A percentile compares a stretch with the other conserved stretches of the same genome.
phyloP scores from a whole-genome alignment of 1,140 invertebrate genomes.

The Drosophila prosaltans region DNA sequence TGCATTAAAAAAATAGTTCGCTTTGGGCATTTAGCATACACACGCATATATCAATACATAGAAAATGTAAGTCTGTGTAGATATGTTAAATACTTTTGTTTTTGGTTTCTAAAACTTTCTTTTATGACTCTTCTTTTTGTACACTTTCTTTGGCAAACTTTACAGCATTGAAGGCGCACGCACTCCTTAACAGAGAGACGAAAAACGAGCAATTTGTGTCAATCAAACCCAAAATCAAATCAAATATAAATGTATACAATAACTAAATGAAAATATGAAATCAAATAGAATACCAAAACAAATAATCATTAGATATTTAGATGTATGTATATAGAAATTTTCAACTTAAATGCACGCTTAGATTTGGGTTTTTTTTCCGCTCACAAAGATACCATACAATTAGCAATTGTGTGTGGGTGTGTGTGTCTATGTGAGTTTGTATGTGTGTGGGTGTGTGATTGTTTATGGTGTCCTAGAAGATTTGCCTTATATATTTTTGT shows the following conservation, averaged over 20 bases:
- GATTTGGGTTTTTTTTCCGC: slow-evolving; percentile 46
- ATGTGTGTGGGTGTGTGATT: slow-evolving; percentile 34
- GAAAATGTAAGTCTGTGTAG: background rate
- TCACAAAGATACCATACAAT: slow-evolving; percentile 68
- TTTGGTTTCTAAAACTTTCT: slow-evolving; percentile 27
- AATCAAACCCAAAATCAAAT: slow-evolving; percentile 64
- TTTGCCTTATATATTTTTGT: slow-evolving; percentile 24
- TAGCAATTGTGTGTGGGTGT: slow-evolving; percentile 48
- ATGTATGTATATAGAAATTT: slow-evolving; percentile 55
- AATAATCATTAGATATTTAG: slow-evolving; percentile 54
- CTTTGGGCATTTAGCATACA: slow-evolving; percentile 1
- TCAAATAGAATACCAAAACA: slow-evolving; percentile 18
- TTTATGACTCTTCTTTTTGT: slow-evolving; percentile 24
- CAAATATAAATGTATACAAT: slow-evolving; percentile 29
- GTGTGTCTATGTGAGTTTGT: slow-evolving; percentile 30
- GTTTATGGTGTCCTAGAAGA: slow-evolving; percentile 44
- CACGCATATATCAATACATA: background rate
- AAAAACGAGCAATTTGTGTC: slow-evolving; percentile 50
- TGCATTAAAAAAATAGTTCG: slow-evolving; percentile 28
- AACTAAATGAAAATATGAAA: slow-evolving; percentile 39
- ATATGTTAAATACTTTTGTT: slow-evolving; percentile 34
- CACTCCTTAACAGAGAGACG: slow-evolving; percentile 17
- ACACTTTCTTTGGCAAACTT: slow-evolving; percentile 49
- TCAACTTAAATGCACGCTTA: slow-evolving; percentile 45
- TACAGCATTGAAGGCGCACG: slow-evolving; percentile 52